These are phyloP conservation scores for Merluccius polli DNA, from an alignment of 2,797 vertebrate genomes.

Conservation along the genomic window DNA sequence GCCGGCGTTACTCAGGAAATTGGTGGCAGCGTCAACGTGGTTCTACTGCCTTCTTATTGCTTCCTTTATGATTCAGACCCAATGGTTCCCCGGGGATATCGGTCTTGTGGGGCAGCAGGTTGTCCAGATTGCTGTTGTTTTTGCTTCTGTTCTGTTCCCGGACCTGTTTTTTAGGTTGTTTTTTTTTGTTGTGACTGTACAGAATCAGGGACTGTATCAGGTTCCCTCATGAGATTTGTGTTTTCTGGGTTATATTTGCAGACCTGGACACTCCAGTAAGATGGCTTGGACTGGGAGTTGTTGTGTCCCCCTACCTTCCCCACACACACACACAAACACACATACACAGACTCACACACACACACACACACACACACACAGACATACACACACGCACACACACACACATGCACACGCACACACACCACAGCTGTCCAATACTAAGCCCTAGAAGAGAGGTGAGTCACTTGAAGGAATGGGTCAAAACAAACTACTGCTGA, in stretches of 20 bases:
- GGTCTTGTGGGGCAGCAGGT: conserved; percentile 25
- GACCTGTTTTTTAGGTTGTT: not conserved
- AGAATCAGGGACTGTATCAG: not conserved
- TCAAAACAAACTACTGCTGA: conserved; percentile 62
- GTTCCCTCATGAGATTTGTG: conserved; percentile 15
- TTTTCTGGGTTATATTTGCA: conserved; percentile 35
- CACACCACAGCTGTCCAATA: conserved; percentile 45
- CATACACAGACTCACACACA: not conserved
- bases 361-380: not conserved
- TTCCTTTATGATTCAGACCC: conserved; percentile 48
- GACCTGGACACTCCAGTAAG: conserved; percentile 38
- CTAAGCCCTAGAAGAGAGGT: conserved; percentile 50
- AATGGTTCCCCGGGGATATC: conserved; percentile 21
- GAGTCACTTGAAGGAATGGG: conserved; percentile 55
- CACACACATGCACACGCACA: not conserved
- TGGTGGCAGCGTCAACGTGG: conserved; percentile 17
- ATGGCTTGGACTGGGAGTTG: not conserved
- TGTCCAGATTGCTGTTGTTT: conserved; percentile 47
- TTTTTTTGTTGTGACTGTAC: not conserved
- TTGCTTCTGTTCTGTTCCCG: not conserved
- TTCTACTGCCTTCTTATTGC: conserved; percentile 41
- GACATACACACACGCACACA: not conserved
- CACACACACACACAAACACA: too few species aligned
- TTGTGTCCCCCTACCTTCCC: not conserved
- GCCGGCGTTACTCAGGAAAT: conserved; percentile 3